Evolutionary conservation across 1,140 invertebrate species (phyloP).

Genomic region (Drosophila elegans): DNA sequence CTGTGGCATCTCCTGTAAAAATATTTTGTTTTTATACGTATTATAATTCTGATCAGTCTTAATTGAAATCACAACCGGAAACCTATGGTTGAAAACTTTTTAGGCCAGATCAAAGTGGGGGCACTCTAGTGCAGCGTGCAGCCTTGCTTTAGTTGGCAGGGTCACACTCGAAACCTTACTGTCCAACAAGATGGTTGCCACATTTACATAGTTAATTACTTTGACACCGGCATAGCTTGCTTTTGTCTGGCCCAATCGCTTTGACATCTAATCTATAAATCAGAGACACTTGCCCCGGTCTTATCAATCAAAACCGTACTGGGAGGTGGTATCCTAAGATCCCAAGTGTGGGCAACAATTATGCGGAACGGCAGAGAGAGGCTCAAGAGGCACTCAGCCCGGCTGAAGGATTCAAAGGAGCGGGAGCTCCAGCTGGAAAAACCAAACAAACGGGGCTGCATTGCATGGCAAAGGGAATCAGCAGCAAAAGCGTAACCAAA

Average conservation of each 20-base stretch:
- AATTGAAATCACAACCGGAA: no score
- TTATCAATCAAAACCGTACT: slow-evolving; percentile 54
- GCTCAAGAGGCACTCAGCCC: slow-evolving; percentile 41
- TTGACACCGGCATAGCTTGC: slow-evolving; percentile 19
- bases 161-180: neutral
- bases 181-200: slow-evolving; percentile 9
- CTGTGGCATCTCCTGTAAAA: no score
- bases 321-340: neutral
- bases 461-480: slow-evolving; percentile 44
- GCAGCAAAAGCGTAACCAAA: slow-evolving; percentile 54
- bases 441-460: slow-evolving; percentile 54
- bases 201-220: slow-evolving; percentile 70
- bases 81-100: no score
- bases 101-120: no score
- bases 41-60: no score
- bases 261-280: slow-evolving; percentile 78
- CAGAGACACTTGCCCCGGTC: slow-evolving; percentile 49
- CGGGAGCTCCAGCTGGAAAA: slow-evolving; percentile 41
- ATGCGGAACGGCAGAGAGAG: slow-evolving; percentile 39
- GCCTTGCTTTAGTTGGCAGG: slow-evolving; percentile 23
- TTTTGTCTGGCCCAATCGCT: slow-evolving; percentile 50
- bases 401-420: slow-evolving; percentile 33
- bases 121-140: neutral
- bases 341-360: slow-evolving; percentile 66
- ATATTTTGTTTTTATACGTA: no score